Evolutionary conservation across 2,113 vertebrate genomes (phyloP).

Genomic region (Dipodomys spectabilis): DNA sequence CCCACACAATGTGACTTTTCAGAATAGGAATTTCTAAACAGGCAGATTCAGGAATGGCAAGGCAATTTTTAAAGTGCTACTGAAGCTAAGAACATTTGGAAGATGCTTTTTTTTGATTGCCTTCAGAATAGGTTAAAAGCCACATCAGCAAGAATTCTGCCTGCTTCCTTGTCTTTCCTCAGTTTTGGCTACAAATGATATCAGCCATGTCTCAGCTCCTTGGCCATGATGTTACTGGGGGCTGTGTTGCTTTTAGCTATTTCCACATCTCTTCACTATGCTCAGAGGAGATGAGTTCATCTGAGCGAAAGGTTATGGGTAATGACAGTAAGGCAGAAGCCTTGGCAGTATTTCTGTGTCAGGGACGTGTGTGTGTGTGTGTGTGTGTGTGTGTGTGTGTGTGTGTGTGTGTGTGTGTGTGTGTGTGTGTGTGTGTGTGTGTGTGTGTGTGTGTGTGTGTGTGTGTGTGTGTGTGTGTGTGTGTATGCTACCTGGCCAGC

Average conservation of each 20-base stretch:
- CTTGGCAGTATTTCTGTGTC: no score
- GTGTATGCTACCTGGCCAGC: neutral
- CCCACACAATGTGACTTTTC: neutral
- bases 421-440: no score
- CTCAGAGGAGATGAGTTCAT: neutral
- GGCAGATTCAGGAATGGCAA: neutral
- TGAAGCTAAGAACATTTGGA: neutral
- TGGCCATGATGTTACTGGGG: neutral
- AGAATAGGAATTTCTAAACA: neutral
- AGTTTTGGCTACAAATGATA: constrained; percentile 11
- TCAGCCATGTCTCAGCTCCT: neutral
- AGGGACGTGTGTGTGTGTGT: no score
- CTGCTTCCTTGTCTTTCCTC: neutral
- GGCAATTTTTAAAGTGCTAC: neutral
- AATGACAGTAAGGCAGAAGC: neutral
- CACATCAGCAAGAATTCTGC: neutral
- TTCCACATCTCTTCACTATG: neutral
- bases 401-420: no score
- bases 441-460: no score
- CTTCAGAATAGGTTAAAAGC: neutral
- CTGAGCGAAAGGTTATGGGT: neutral
- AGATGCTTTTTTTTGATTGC: neutral
- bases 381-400: no score
- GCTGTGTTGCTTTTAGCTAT: neutral
- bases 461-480: no score